Conservation (phyloP, 2,888 invertebrate species). For the Liodrosophila aerea region DNA sequence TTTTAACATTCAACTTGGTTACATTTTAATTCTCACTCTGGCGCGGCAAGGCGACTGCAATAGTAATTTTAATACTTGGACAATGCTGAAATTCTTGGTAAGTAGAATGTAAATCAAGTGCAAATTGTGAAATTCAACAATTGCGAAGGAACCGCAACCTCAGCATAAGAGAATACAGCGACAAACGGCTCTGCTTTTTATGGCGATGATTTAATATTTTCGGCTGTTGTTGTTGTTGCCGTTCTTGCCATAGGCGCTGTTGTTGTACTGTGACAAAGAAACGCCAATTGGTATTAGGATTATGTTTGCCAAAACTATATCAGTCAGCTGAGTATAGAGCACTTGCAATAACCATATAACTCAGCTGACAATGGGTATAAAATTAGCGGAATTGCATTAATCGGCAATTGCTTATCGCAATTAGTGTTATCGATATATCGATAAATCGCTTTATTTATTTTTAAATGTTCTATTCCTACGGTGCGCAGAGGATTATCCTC, state of each 20-base stretch:
- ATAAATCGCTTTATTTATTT: background rate
- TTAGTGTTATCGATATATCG: conserved; percentile 4
- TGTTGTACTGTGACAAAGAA: conserved; percentile 14
- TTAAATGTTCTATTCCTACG: no score
- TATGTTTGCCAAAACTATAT: background rate
- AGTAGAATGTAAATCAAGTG: conserved; percentile 26
- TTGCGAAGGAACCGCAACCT: background rate
- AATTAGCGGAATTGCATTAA: background rate
- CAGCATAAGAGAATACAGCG: background rate
- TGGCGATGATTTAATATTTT: conserved; percentile 53
- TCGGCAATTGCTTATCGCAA: no score
- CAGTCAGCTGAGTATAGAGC: background rate
- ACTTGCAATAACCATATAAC: background rate
- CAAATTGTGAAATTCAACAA: conserved; percentile 12
- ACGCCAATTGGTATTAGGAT: conserved; percentile 25
- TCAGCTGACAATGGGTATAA: no score
- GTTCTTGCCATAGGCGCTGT: conserved; percentile 7
- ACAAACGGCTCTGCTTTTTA: conserved; percentile 45
- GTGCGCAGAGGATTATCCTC: no score
- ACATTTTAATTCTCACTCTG: conserved; percentile 73
- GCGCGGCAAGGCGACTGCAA: conserved; percentile 64
- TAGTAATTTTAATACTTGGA: conserved; percentile 66
- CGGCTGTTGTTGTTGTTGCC: conserved; percentile 14
- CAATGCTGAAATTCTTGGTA: conserved; percentile 81
- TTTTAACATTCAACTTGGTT: conserved; percentile 30